phyloP scores from a whole-genome alignment of 30 jellyfish, hydroid and myxozoan genomes.

The Chironex yamaguchii region DNA sequence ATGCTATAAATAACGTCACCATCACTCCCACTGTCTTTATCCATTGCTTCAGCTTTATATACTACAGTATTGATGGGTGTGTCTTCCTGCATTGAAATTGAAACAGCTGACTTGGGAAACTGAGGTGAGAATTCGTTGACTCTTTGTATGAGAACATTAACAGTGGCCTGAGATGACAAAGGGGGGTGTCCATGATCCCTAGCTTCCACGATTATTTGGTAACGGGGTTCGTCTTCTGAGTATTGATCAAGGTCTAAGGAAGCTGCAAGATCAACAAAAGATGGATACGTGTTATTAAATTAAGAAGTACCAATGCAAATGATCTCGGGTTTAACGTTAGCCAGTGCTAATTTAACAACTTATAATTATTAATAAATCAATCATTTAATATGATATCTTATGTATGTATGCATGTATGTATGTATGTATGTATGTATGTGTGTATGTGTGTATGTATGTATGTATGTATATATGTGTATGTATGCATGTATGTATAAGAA shows the following conservation, averaged over 20 bases:
- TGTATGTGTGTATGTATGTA: too few species aligned
- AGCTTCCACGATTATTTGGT: conserved; percentile 51
- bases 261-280: conserved; percentile 8
- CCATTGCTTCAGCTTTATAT: conserved; percentile 57
- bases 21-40: conserved; percentile 78
- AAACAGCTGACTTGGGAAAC: conserved; percentile 18
- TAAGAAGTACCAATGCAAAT: background rate
- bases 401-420: background rate
- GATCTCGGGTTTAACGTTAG: too few species aligned
- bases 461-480: too few species aligned
- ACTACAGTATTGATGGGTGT: conserved; percentile 40
- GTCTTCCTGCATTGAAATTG: conserved; percentile 62
- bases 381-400: background rate
- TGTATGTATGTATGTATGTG: too few species aligned
- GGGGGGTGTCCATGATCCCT: conserved; percentile 66
- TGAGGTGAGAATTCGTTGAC: conserved; percentile 67
- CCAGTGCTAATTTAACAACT: background rate
- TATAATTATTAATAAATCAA: background rate
- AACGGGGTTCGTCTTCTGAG: conserved; percentile 63
- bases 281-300: background rate
- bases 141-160: background rate
- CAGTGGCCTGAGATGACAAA: background rate
- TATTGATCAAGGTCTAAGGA: conserved; percentile 76
- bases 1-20: conserved; percentile 71
- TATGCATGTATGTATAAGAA: too few species aligned